phyloP scores from a whole-genome alignment of 1,140 invertebrate genomes.

The Belonocnema kinseyi region DNA sequence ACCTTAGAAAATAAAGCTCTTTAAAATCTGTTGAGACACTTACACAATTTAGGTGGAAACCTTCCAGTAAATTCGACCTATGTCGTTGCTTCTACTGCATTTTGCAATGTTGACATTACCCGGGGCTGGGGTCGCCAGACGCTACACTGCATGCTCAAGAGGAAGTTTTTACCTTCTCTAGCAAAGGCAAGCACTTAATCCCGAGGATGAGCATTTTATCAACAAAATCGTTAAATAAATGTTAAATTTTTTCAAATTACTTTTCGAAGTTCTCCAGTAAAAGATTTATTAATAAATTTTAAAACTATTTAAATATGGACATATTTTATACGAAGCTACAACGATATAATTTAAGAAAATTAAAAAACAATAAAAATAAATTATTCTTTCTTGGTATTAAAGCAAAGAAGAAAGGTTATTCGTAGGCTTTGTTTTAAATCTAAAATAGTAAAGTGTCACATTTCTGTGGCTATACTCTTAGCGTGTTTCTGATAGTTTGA shows the following conservation, averaged over 20 bases:
- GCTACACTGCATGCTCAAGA: conserved; percentile 2
- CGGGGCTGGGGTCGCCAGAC: conserved; percentile 5
- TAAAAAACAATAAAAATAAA: too few relatives aligned
- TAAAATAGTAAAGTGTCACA: too few relatives aligned
- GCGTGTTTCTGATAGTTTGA: too few relatives aligned
- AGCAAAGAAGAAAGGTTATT: too few relatives aligned
- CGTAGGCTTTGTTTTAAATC: too few relatives aligned
- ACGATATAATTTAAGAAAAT: too few relatives aligned
- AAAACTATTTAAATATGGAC: too few relatives aligned
- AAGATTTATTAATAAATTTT: too few relatives aligned
- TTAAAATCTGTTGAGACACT: conserved; percentile 30
- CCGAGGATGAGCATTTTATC: background rate
- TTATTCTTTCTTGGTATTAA: too few relatives aligned
- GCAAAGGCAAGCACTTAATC: conserved; percentile 10
- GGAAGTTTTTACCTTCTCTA: conserved; percentile 24
- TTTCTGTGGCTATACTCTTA: too few relatives aligned
- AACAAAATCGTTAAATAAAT: conserved; percentile 23
- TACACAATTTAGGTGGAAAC: conserved; percentile 23
- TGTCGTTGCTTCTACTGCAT: conserved; percentile 30
- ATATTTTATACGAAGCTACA: too few relatives aligned
- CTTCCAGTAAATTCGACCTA: conserved; percentile 12
- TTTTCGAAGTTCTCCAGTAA: background rate
- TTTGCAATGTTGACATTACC: conserved; percentile 33
- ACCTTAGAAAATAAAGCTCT: conserved; percentile 17
- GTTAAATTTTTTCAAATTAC: background rate